phyloP scores from a whole-genome alignment of 2,888 invertebrate genomes.

The Koerneria pararmatus region DNA sequence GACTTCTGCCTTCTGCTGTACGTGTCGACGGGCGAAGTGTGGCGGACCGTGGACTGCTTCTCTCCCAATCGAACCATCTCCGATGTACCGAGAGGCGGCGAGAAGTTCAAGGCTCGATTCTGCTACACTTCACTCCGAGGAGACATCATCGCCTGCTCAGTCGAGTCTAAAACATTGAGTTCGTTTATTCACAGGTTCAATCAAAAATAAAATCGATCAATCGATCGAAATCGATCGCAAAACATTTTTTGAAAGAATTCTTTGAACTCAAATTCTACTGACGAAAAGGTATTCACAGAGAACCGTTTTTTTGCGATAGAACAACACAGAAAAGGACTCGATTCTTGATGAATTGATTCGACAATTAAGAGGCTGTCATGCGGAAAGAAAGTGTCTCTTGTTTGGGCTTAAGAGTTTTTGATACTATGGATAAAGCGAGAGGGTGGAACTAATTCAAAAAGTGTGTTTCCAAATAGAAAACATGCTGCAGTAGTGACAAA shows the following conservation, averaged over 20 bases:
- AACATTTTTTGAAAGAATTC: no score
- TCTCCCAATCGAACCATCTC: conserved; percentile 18
- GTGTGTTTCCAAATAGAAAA: no score
- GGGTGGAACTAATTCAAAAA: no score
- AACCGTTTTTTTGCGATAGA: background rate
- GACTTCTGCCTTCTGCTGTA: conserved; percentile 38
- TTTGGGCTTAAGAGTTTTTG: no score
- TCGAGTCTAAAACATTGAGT: conserved; percentile 27
- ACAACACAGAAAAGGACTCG: background rate
- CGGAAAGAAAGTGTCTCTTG: no score
- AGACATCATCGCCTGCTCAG: conserved; percentile 30
- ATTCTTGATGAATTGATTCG: background rate
- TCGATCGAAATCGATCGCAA: background rate
- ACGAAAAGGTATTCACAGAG: no score
- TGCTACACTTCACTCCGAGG: conserved; percentile 24
- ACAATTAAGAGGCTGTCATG: conserved; percentile 16
- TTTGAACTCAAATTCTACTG: no score
- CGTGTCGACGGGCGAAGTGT: conserved; percentile 31
- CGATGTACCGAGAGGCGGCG: conserved; percentile 30
- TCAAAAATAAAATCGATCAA: no score
- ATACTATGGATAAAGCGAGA: no score
- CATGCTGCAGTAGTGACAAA: no score
- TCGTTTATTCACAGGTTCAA: conserved; percentile 6
- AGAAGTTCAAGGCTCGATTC: conserved; percentile 36
- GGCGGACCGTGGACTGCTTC: conserved; percentile 37